A percentile compares a stretch with the other conserved stretches of the same genome.
phyloP scores from a whole-genome alignment of 2,888 invertebrate species.

The Ophraella communa region DNA sequence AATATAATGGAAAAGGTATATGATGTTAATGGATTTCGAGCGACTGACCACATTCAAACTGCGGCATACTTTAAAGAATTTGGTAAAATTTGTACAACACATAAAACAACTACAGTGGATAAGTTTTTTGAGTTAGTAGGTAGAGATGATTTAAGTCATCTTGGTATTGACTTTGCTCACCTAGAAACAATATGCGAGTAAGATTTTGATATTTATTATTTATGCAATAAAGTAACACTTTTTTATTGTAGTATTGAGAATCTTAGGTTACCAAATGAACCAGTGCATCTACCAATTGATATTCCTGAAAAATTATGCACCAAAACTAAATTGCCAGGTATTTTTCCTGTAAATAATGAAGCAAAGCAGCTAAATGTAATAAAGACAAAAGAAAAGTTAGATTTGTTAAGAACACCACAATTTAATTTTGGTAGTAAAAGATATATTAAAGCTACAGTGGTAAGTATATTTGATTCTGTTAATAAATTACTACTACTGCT shows the following conservation, averaged over 20 bases:
- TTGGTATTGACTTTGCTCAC: slow-evolving; percentile 11
- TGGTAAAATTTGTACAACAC: slow-evolving; percentile 22
- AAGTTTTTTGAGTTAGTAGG: slow-evolving; percentile 15
- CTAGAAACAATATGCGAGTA: slow-evolving; percentile 28
- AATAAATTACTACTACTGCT: no score
- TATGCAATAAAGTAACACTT: no score
- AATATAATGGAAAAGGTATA: slow-evolving; percentile 34
- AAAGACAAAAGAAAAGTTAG: slow-evolving; percentile 24
- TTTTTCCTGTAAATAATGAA: slow-evolving; percentile 24
- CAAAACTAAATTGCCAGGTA: slow-evolving; percentile 27
- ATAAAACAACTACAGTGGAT: neutral
- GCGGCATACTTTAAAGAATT: slow-evolving; percentile 32
- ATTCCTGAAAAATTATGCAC: slow-evolving; percentile 31
- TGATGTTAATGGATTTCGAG: slow-evolving; percentile 25
- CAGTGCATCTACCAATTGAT: slow-evolving; percentile 24
- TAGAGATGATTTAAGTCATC: slow-evolving; percentile 1
- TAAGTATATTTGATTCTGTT: no score
- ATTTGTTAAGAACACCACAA: slow-evolving; percentile 18
- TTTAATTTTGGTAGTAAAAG: slow-evolving; percentile 29
- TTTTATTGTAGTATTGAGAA: slow-evolving; percentile 29
- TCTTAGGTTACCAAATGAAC: slow-evolving; percentile 27
- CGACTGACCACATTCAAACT: slow-evolving; percentile 22
- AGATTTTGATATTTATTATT: neutral
- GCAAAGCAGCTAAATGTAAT: slow-evolving; percentile 32
- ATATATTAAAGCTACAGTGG: slow-evolving; percentile 30